phyloP scores from a whole-genome alignment of 2,888 invertebrate genomes.

The Drosophila kambysellisi region DNA sequence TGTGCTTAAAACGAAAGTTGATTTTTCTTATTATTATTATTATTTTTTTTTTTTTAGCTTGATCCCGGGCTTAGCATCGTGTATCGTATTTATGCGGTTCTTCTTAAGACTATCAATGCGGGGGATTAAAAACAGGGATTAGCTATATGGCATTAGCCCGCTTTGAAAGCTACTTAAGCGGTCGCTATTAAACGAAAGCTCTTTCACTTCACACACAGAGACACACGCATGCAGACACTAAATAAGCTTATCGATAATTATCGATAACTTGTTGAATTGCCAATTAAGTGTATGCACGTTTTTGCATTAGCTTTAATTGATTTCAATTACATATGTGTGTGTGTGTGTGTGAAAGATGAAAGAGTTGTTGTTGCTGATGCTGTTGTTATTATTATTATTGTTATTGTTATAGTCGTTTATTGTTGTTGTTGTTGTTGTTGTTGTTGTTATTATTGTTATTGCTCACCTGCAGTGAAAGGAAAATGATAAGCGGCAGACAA shows the following conservation, averaged over 20 bases:
- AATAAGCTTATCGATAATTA: constrained; percentile 43
- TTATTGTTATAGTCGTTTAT: not conserved
- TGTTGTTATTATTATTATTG: constrained; percentile 7
- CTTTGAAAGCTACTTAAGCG: constrained; percentile 11
- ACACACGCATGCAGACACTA: not conserved
- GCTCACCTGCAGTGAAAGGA: constrained; percentile 84
- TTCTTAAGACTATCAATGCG: not conserved
- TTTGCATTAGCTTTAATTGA: constrained; percentile 46
- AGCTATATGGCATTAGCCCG: constrained; percentile 1
- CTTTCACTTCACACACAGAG: constrained; percentile 34
- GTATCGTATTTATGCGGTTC: not conserved
- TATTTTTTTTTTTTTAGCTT: no score
- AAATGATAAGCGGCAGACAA: constrained; percentile 82
- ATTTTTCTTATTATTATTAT: not conserved
- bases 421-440: not conserved
- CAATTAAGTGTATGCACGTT: constrained; percentile 30
- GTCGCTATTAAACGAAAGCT: constrained; percentile 24
- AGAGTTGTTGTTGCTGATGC: constrained; percentile 24
- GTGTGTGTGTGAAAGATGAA: constrained; percentile 18
- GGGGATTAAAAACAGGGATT: not conserved
- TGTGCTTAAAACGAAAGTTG: not conserved
- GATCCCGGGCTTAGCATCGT: not conserved
- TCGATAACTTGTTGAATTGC: constrained; percentile 26
- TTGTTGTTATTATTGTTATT: constrained; percentile 20
- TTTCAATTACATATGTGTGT: constrained; percentile 48